These are phyloP conservation scores for pig (Sus scrofa) DNA, from an alignment of 2,113 vertebrate genomes.

Conservation along the genomic window T2T-Sscrofa CM000812.6:231999501-232000000, in stretches of 20 bases:
- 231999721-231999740: neutral
- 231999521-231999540: neutral
- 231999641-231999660: neutral
- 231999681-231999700: neutral
- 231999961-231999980: neutral
- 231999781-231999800: neutral
- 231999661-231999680: neutral
- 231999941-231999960: neutral
- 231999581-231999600: neutral
- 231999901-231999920: neutral
- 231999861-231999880: accelerated
- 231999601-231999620: neutral
- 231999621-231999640: neutral
- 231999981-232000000: neutral
- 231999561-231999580: neutral
- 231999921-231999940: neutral
- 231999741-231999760: neutral
- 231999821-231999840: neutral
- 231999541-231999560: neutral
- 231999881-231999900: neutral
- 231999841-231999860: neutral
- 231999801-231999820: neutral
- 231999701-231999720: neutral
- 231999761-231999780: neutral
- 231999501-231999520: neutral